Evolutionary conservation across 2,888 invertebrate species (phyloP).

Genomic region (Anoplius nigerrimus): DNA sequence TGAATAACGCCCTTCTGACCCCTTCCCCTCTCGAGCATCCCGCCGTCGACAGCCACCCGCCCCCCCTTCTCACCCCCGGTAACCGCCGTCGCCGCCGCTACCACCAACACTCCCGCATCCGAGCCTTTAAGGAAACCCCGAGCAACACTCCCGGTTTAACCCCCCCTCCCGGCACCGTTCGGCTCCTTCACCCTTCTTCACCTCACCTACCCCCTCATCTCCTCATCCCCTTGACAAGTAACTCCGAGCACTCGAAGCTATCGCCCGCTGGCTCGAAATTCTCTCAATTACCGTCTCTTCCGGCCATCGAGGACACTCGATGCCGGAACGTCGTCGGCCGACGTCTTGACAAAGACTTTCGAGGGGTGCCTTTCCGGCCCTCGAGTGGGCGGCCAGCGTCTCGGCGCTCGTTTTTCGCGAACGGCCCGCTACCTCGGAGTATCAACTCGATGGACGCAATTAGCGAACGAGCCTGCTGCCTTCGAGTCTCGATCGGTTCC

Average conservation of each 20-base stretch:
- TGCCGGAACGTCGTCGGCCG: background rate
- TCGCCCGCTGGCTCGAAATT: conserved; percentile 38
- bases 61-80: conserved; percentile 23
- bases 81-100: background rate
- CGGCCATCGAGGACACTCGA: conserved; percentile 4
- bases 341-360: too few relatives aligned
- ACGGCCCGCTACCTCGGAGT: too few relatives aligned
- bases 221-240: conserved; percentile 33
- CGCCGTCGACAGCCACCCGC: conserved; percentile 26
- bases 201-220: conserved; percentile 2
- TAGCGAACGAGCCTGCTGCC: too few relatives aligned
- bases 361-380: too few relatives aligned
- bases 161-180: too few relatives aligned
- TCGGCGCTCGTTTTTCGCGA: too few relatives aligned
- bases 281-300: conserved; percentile 23
- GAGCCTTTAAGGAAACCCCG: too few relatives aligned
- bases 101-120: too few relatives aligned
- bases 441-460: too few relatives aligned
- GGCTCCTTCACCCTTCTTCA: background rate
- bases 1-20: conserved; percentile 56
- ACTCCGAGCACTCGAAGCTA: conserved; percentile 40
- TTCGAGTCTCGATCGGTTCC: too few relatives aligned
- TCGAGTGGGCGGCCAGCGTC: too few relatives aligned
- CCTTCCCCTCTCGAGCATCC: conserved; percentile 36
- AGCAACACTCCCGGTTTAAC: too few relatives aligned